These are phyloP conservation scores for Stegastes partitus DNA, from an alignment of 2,113 vertebrate species.

Conservation along the genomic window DNA sequence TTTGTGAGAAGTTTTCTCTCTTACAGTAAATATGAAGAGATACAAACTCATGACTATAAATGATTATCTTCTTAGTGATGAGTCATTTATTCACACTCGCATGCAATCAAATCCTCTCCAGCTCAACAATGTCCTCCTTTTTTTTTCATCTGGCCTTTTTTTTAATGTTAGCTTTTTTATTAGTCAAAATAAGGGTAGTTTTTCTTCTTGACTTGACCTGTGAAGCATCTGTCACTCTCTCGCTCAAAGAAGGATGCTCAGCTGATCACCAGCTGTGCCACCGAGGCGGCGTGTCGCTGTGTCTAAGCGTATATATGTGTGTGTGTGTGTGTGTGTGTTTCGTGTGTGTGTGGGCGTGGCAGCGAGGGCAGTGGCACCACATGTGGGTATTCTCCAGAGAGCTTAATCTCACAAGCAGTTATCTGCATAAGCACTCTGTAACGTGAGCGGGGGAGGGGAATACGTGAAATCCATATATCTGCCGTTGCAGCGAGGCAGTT, in stretches of 20 bases:
- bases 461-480: conserved; percentile 65
- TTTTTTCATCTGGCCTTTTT: neutral
- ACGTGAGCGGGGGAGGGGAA: conserved; percentile 50
- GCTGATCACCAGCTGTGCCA: conserved; percentile 64
- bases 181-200: conserved; percentile 1
- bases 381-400: conserved; percentile 63
- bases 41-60: too few relatives aligned
- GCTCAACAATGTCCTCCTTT: neutral
- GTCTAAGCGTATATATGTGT: conserved; percentile 6
- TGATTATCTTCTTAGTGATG: neutral
- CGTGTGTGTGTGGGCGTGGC: conserved; percentile 39
- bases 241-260: conserved; percentile 16
- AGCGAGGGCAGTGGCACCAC: conserved; percentile 50
- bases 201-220: conserved; percentile 6
- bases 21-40: neutral
- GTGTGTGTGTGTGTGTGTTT: neutral
- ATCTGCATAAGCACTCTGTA: conserved; percentile 60
- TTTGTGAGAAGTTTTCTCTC: neutral
- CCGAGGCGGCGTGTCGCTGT: neutral
- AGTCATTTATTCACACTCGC: neutral
- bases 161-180: conserved; percentile 6
- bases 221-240: conserved; percentile 30
- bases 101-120: neutral
- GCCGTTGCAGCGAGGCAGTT: conserved; percentile 35
- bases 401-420: conserved; percentile 64